Conservation (phyloP, 2,888 invertebrate species). For the Ryuthela nishihirai region DNA sequence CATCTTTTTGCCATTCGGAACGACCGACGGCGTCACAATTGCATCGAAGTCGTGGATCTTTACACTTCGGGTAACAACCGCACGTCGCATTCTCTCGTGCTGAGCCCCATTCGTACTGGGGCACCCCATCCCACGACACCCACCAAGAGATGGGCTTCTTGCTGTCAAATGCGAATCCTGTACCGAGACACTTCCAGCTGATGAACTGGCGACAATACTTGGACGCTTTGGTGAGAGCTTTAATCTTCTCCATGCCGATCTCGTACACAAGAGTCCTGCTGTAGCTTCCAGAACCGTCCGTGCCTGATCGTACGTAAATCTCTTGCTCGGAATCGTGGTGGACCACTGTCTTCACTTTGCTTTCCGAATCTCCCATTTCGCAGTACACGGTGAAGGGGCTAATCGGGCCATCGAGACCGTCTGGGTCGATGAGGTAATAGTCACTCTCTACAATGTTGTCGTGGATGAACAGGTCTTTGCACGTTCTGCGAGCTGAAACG, state of each 20-base stretch:
- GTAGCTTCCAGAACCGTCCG: slow-evolving; percentile 42
- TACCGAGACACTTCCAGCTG: slow-evolving; percentile 43
- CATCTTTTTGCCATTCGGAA: slow-evolving; percentile 39
- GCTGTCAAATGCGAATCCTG: slow-evolving; percentile 41
- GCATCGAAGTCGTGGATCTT: slow-evolving; percentile 28
- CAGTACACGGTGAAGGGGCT: slow-evolving; percentile 43
- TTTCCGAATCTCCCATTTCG: slow-evolving; percentile 18
- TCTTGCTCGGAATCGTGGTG: slow-evolving; percentile 44
- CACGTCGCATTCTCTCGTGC: slow-evolving; percentile 37
- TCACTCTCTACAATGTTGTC: slow-evolving; percentile 40
- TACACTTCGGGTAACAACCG: slow-evolving; percentile 38
- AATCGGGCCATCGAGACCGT: slow-evolving; percentile 38
- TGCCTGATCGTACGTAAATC: slow-evolving; percentile 42
- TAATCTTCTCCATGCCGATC: slow-evolving; percentile 38
- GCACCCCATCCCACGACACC: slow-evolving; percentile 26
- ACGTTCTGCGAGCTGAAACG: slow-evolving; percentile 34
- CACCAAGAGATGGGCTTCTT: slow-evolving; percentile 40
- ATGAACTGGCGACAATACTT: slow-evolving; percentile 42
- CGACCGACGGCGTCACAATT: slow-evolving; percentile 41
- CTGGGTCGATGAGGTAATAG: slow-evolving; percentile 43
- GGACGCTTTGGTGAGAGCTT: slow-evolving; percentile 40
- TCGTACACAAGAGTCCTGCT: slow-evolving; percentile 41
- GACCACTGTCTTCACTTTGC: slow-evolving; percentile 40
- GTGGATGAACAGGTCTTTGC: slow-evolving; percentile 39
- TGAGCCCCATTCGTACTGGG: slow-evolving; percentile 43